Evolutionary conservation across 2,113 vertebrate species (phyloP), one percentile per base, ranked within the genome.

Genomic region (Trematocara nigrifrons): DNA sequence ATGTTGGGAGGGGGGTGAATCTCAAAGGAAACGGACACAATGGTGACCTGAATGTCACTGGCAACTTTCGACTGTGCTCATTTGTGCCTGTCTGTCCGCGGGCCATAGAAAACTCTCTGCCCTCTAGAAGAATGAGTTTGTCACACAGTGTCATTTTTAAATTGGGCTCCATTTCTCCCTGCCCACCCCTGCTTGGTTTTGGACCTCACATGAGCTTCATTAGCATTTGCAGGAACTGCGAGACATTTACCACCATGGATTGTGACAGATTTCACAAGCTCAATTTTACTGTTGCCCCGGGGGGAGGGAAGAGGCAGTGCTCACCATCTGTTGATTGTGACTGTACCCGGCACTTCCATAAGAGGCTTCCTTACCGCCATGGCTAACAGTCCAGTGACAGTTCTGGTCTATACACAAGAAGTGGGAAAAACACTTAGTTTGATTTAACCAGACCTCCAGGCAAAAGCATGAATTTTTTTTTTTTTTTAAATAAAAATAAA

Each of bases 301-400:
- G 89, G 90, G 87, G 80, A 40, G 20, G 40, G 71, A 3, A 54
- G 83, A 90, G 82, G 89, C 61, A 86, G 84, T 29, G 69, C 87
- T 90, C 86, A 54, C 95, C 96, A 96, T 96, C 96, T 96, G 95
- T 94, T 96, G 96, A 95, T 91, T 91, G 91, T 87, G 91, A 94
- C 93, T 94, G 86, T 93, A 94, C 84, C 78, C 85, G 6, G 54
- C 85, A 84, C 85, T 71, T 94, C 76, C 85, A 92, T 93, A 61
- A 90, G 90, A 92, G 82, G 66, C 86, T 82, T 61, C 42, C 87
- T 91, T 64, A 69, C 81, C 82, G 91, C 86, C 77, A 82, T 49
- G 82, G 54, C 85, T 45, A 57, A 85, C 40, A 56, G 87, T 83
- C 79, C 81, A 82, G 13, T 80, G 54, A 81, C 33, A 86, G 88